Conservation (phyloP, 2,888 invertebrate species). For the Xestia sexstrigata region DNA sequence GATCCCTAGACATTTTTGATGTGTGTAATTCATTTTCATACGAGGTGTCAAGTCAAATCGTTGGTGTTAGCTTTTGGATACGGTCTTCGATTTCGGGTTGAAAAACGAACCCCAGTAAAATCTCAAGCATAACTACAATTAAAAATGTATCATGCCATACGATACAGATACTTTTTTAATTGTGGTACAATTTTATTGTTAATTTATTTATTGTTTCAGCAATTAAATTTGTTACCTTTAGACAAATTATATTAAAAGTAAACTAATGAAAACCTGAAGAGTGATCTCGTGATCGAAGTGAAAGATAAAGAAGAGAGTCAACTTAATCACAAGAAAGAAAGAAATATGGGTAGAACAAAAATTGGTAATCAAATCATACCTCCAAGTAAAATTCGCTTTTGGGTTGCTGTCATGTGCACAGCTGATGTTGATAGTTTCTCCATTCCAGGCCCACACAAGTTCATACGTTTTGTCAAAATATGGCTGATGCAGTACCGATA, state of each 20-base stretch:
- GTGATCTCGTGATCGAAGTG: not conserved
- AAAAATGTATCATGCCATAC: not conserved
- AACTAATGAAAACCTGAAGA: not conserved
- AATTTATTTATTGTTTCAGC: not conserved
- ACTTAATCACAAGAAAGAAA: not conserved
- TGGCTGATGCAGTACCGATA: conserved; percentile 80
- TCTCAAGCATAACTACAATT: not conserved
- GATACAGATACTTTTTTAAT: too few species aligned
- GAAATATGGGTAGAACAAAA: not conserved
- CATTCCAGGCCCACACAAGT: conserved; percentile 81
- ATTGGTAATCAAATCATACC: conserved; percentile 67
- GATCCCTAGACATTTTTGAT: too few species aligned
- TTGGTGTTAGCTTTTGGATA: not conserved
- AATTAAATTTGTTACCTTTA: not conserved
- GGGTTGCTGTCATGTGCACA: conserved; percentile 82
- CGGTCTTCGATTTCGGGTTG: not conserved
- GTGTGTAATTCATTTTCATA: not conserved
- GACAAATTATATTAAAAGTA: not conserved
- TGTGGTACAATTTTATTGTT: too few species aligned
- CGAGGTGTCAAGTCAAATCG: not conserved
- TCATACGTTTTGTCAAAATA: conserved; percentile 74
- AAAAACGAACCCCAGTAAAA: not conserved
- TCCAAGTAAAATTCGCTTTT: conserved; percentile 78
- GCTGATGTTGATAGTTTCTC: conserved; percentile 77
- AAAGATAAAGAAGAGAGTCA: not conserved